These are phyloP conservation scores for Hylomyscus alleni DNA, from an alignment of 2,797 vertebrate genomes.

Conservation along the genomic window DNA sequence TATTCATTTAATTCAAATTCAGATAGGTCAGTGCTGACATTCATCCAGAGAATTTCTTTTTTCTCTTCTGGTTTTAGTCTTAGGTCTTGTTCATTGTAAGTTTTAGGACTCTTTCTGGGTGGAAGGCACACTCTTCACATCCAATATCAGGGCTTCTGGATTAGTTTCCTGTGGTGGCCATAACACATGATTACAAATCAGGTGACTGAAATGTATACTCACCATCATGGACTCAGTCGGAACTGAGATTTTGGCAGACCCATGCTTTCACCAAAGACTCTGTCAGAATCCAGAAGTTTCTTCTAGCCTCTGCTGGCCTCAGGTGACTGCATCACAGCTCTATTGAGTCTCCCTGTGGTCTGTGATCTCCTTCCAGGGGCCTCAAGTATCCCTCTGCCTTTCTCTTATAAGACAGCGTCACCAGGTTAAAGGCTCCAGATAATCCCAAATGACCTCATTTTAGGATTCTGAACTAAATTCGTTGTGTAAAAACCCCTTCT, in stretches of 20 bases:
- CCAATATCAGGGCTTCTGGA: neutral
- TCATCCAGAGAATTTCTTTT: neutral
- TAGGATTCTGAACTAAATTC: neutral
- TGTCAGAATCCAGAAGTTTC: neutral
- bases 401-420: neutral
- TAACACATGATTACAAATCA: neutral
- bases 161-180: neutral
- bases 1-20: neutral
- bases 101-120: neutral
- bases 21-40: neutral
- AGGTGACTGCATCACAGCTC: fast-evolving
- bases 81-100: neutral
- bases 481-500: neutral
- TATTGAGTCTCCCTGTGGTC: neutral
- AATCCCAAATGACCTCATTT: neutral
- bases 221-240: neutral
- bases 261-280: neutral
- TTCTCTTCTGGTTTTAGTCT: neutral
- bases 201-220: neutral
- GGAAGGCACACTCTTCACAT: neutral
- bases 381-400: neutral
- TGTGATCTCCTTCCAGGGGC: neutral
- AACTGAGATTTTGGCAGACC: neutral
- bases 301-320: neutral
- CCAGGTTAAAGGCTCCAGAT: neutral